Evolutionary conservation across 2,113 vertebrate species (phyloP).

Genomic region (Rhinoptilus africanus): DNA sequence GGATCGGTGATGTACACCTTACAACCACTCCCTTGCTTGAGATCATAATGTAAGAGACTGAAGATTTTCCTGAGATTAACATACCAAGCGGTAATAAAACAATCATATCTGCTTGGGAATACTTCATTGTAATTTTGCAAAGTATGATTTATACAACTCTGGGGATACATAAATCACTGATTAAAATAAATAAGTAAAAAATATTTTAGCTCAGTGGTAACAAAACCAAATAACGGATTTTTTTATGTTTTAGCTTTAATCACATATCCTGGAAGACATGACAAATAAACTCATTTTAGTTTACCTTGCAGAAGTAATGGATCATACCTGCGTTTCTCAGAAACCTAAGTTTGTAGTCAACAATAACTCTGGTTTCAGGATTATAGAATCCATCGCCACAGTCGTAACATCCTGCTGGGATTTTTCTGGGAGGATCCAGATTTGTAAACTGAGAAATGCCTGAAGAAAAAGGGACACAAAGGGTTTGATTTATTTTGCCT

Average conservation of each 20-base stretch:
- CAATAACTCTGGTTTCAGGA: constrained; percentile 79
- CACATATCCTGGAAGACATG: neutral
- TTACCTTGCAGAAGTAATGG: neutral
- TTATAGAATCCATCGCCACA: constrained; percentile 94
- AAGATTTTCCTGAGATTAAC: constrained; percentile 22
- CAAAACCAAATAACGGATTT: neutral
- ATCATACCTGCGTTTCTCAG: constrained; percentile 88
- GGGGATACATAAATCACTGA: neutral
- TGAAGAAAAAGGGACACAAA: constrained; percentile 38
- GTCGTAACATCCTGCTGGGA: constrained; percentile 88
- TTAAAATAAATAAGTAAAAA: constrained; percentile 2
- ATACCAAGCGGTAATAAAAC: neutral
- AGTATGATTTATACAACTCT: neutral
- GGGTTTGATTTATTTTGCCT: neutral
- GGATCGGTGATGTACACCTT: neutral
- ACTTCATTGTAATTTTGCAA: neutral
- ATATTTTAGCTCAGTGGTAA: neutral
- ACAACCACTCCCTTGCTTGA: constrained; percentile 1
- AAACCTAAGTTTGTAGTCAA: constrained; percentile 78
- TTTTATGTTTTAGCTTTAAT: neutral
- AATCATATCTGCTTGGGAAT: constrained; percentile 9
- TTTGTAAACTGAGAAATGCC: constrained; percentile 87
- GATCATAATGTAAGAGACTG: neutral
- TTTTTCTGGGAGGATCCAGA: constrained; percentile 76
- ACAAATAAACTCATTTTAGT: neutral